Evolutionary conservation across 2,113 vertebrate genomes (phyloP), one percentile per base, ranked within the genome.

Genomic region (Trogon melanurus): DNA sequence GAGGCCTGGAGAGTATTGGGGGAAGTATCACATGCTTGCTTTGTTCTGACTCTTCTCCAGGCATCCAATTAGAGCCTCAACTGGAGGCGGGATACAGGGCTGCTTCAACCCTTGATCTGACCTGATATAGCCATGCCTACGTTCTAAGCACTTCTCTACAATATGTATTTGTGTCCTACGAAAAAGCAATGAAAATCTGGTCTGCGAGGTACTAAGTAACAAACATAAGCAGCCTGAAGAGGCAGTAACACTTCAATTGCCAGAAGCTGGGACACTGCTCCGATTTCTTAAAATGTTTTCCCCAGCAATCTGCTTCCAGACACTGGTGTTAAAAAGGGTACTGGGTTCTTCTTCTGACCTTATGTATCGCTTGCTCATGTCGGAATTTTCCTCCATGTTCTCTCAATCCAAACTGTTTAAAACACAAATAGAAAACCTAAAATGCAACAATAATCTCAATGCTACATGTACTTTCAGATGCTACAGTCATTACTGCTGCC

Each of bases 121-220:
- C 48, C 48, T 6, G 8, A 38, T 7, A 23, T 1, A 58, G 25
- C 51, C 54, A 45, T 10, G 60, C 17, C n/a, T 61, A 4, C 3
- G 3, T 60, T 74, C 67, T 44, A 11, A 44, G n/a, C 38, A 26
- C 34, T 56, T 48, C 82, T 62, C 16, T 9, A 26, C 27, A 93
- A 70, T 13, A 54, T 10, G 0, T 2, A 29, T 8, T 21, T 15
- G 3, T 36, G 34, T 48, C 32, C 47, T 29, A 3, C 0, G 9
- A 76, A 44, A 74, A 64, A 74, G 69, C 32, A 62, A 48, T 10
- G 44, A 61, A 83, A 69, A 30, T 14, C 6, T 66, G 60, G 11
- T 57, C 15, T 38, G 41, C 5, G 6, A 71, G 30, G 65, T 53
- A 65, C 54, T 34, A 56, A 29, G 32, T 11, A 85, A 91, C 47